These are phyloP conservation scores for Tetragonula clypearis DNA, from an alignment of 1,140 invertebrate genomes.

Conservation along the genomic window DNA sequence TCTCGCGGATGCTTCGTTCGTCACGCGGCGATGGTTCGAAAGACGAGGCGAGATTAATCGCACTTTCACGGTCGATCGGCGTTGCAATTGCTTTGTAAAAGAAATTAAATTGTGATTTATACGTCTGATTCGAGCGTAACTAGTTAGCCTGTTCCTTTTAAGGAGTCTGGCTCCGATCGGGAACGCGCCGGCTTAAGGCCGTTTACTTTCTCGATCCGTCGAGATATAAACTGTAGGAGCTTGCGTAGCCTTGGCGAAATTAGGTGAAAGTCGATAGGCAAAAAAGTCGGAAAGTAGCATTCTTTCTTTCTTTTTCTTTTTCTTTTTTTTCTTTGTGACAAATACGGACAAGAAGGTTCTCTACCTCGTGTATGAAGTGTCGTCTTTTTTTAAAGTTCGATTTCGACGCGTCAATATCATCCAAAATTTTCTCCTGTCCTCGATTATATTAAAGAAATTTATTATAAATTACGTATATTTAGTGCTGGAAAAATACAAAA, in stretches of 20 bases:
- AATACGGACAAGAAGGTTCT: too few species aligned
- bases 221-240: not conserved
- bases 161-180: conserved; percentile 20
- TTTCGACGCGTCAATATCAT: too few species aligned
- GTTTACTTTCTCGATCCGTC: conserved; percentile 43
- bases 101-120: conserved; percentile 54
- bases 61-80: conserved; percentile 31
- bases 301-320: too few species aligned
- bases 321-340: too few species aligned
- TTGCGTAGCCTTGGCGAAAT: conserved; percentile 26
- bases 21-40: too few species aligned
- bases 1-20: not conserved
- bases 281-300: not conserved
- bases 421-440: too few species aligned
- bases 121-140: conserved; percentile 25
- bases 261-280: conserved; percentile 19
- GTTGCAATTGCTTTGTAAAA: conserved; percentile 47
- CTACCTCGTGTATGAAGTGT: too few species aligned
- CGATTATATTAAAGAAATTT: too few species aligned
- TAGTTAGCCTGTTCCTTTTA: conserved; percentile 19
- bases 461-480: too few species aligned
- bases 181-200: conserved; percentile 28
- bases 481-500: too few species aligned
- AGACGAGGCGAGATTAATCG: conserved; percentile 52
- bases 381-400: too few species aligned